Conservation (phyloP, 2,797 vertebrate species). For the Lindbergichthys nudifrons region DNA sequence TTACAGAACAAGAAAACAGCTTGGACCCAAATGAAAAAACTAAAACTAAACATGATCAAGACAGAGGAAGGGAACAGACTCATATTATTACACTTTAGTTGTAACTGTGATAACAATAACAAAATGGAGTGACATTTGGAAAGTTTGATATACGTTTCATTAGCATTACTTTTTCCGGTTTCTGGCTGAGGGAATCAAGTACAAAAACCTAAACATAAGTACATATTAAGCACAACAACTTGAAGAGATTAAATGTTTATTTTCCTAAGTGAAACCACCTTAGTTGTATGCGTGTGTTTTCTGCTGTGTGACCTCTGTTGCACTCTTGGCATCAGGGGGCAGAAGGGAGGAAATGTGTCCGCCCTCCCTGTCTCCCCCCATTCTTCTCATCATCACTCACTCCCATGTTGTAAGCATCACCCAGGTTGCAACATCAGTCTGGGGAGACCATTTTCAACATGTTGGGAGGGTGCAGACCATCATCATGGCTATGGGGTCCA, state of each 20-base stretch:
- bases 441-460: slow-evolving; percentile 29
- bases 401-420: slow-evolving; percentile 74
- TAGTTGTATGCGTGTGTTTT: slow-evolving; percentile 15
- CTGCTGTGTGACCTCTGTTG: slow-evolving; percentile 43
- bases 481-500: no score
- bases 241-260: not conserved
- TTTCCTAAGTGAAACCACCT: not conserved
- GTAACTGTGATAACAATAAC: no score
- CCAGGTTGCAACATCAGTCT: slow-evolving; percentile 55
- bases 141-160: not conserved
- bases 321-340: slow-evolving; percentile 33
- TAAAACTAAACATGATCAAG: not conserved
- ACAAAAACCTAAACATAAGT: not conserved
- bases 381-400: slow-evolving; percentile 65
- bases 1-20: not conserved
- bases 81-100: no score
- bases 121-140: no score
- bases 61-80: not conserved
- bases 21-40: not conserved
- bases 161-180: not conserved
- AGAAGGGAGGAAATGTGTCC: slow-evolving; percentile 38
- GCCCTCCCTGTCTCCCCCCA: slow-evolving; percentile 33
- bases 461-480: no score
- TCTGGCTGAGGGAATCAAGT: not conserved
- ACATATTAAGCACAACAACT: not conserved